A percentile compares a stretch with the other conserved stretches of the same genome.
Evolutionary conservation across 2,113 vertebrate species (phyloP).

Genomic region (Numenius arquata): DNA sequence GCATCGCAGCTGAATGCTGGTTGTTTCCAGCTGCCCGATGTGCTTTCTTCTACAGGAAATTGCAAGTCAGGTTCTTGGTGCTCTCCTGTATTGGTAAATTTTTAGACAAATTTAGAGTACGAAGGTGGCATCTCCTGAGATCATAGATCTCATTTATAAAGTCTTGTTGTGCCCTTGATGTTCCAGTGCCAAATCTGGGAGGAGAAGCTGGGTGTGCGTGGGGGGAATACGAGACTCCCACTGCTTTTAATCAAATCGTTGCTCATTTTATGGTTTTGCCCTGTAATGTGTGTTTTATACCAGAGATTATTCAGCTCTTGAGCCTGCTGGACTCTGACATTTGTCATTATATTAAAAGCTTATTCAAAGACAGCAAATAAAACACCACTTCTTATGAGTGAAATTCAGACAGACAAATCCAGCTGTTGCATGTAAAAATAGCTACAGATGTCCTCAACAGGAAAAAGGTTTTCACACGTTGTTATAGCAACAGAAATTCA

Average conservation of each 20-base stretch:
- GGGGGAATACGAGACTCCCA: neutral
- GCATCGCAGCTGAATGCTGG: neutral
- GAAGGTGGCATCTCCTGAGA: constrained; percentile 10
- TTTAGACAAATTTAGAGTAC: neutral
- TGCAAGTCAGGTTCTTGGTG: neutral
- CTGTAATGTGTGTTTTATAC: neutral
- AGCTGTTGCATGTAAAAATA: constrained; percentile 83
- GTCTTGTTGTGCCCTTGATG: neutral
- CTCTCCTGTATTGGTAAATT: neutral
- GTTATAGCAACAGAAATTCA: constrained; percentile 78
- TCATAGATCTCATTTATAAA: constrained; percentile 20
- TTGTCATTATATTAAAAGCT: constrained; percentile 57
- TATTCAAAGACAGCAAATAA: constrained; percentile 53
- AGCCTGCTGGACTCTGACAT: constrained; percentile 45
- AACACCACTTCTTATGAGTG: constrained; percentile 51
- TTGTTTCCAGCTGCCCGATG: neutral
- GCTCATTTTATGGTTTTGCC: neutral
- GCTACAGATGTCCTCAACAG: constrained; percentile 73
- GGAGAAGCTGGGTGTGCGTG: neutral
- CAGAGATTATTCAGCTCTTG: neutral
- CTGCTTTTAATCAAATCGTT: neutral
- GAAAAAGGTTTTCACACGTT: constrained; percentile 73
- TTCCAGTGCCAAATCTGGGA: neutral
- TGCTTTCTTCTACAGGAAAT: neutral
- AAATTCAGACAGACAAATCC: constrained; percentile 75